Percentiles rank a stretch among this genome's conserved stretches.
Evolutionary conservation across 2,797 vertebrate genomes (phyloP).

Genomic region (Chanos chanos): DNA sequence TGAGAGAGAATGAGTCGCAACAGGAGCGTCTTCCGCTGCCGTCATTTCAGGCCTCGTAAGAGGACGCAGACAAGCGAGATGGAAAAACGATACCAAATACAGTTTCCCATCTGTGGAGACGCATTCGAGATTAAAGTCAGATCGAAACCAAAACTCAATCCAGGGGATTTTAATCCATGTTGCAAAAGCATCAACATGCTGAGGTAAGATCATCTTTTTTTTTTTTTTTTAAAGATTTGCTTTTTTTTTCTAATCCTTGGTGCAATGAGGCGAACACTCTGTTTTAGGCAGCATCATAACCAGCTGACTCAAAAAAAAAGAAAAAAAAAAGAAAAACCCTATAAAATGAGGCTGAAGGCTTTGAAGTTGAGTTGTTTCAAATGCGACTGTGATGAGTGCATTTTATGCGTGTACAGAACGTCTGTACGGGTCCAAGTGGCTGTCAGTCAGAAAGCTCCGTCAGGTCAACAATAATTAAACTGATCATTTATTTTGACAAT

Average conservation of each 20-base stretch:
- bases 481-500: too few relatives aligned
- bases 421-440: too few relatives aligned
- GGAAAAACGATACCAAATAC: slow-evolving; percentile 45
- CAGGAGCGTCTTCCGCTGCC: slow-evolving; percentile 25
- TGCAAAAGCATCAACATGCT: slow-evolving; percentile 11
- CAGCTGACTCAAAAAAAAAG: too few relatives aligned
- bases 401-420: too few relatives aligned
- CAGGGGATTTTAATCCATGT: slow-evolving; percentile 27
- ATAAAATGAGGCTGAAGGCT: too few relatives aligned
- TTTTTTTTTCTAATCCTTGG: neutral
- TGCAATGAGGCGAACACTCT: too few relatives aligned
- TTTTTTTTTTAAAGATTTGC: neutral
- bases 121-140: slow-evolving; percentile 15
- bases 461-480: too few relatives aligned
- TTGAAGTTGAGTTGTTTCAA: too few relatives aligned
- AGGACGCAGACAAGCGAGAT: slow-evolving; percentile 27
- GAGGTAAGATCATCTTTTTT: slow-evolving; percentile 2
- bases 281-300: too few relatives aligned
- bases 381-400: too few relatives aligned
- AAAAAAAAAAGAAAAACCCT: too few relatives aligned
- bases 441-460: too few relatives aligned
- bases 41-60: slow-evolving; percentile 38
- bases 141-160: neutral
- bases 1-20: slow-evolving; percentile 31
- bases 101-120: slow-evolving; percentile 45